Base-by-base conservation (phyloP, 1,140 invertebrate species). In the Saxidomus purpurata region DNA sequence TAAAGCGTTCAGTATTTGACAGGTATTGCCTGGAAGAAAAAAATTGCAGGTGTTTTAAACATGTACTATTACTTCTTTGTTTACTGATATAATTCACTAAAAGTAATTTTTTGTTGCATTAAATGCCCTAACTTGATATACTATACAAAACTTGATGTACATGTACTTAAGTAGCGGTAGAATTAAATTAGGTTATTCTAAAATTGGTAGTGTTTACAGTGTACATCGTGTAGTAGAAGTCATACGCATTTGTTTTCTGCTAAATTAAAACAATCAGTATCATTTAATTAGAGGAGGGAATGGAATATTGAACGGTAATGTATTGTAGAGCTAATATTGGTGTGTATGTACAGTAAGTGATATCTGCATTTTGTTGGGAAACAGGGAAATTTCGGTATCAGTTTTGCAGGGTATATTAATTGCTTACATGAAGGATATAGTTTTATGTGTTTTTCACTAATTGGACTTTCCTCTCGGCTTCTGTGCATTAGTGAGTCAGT, bases 401-500 rank as follows among this genome's bases (percentile, higher is more conserved):
- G 17, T 55, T 55, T 55, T 55, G 61, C 31, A 4, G 25, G 6
- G 4, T 67, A 9, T 11, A 67, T 67, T 67, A 67, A 67, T 67
- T 67, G 61, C 61, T 67, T 67, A 36, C 61, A 31, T 67, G 61
- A 67, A 67, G 9, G 61, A 36, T 28, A 2, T 31, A 31, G 19
- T 3, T 67, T 3, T 67, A 6, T 71, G 38, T 71, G 67, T 71
- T 71, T 71, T 71, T 71, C 67, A 40, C 67, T 71, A 71, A 71
- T 71, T 71, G 67, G 67, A 28, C 17, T 38, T 71, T 71, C 25
- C 25, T 63, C 59, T 28, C 9, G 6, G 28, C 34, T 71, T 36
- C 34, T 71, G 17, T 71, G 34, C 17, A 38, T 15, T 9, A 28
- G 25, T 63, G 59, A 63, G 59, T 63, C 59, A 28, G 8, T 71